A percentile compares a stretch with the other conserved stretches of the same genome.
phyloP scores from a whole-genome alignment of 2,113 vertebrate genomes.

The Phyllopteryx taeniolatus region DNA sequence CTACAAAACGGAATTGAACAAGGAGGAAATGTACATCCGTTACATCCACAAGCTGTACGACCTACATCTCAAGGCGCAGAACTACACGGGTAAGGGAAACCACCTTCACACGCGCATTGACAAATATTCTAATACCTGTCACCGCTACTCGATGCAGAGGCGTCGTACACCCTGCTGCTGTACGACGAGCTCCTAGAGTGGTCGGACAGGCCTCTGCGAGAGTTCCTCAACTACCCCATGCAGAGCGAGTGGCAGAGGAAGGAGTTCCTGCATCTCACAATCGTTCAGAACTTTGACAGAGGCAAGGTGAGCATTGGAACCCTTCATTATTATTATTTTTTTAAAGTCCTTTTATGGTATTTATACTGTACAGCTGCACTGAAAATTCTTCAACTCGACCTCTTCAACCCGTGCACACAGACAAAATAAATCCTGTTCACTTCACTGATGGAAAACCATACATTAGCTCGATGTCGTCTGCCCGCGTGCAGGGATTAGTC shows the following conservation, averaged over 20 bases:
- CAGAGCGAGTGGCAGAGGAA: conserved; percentile 98
- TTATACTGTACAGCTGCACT: background rate
- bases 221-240: conserved; percentile 97
- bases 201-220: conserved; percentile 90
- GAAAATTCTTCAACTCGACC: background rate
- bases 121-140: background rate
- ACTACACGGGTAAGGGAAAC: conserved; percentile 87
- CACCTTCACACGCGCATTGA: background rate
- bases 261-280: conserved; percentile 91
- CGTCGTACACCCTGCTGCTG: conserved; percentile 90
- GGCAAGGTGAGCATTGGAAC: conserved; percentile 64
- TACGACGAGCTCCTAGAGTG: conserved; percentile 95
- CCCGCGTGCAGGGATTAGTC: too few species aligned
- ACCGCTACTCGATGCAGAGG: conserved; percentile 73
- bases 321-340: background rate
- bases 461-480: too few species aligned
- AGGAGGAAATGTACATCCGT: conserved; percentile 99
- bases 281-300: conserved; percentile 95
- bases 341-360: background rate
- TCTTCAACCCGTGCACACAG: background rate
- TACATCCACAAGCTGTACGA: conserved; percentile 98
- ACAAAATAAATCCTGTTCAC: background rate
- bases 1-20: conserved; percentile 98
- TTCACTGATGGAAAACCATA: too few species aligned
- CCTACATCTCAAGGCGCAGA: conserved; percentile 95